Percentiles rank a stretch among this genome's conserved stretches.
Evolutionary conservation across 2,113 vertebrate species (phyloP).

Genomic region (Macheiramphus alcinus): DNA sequence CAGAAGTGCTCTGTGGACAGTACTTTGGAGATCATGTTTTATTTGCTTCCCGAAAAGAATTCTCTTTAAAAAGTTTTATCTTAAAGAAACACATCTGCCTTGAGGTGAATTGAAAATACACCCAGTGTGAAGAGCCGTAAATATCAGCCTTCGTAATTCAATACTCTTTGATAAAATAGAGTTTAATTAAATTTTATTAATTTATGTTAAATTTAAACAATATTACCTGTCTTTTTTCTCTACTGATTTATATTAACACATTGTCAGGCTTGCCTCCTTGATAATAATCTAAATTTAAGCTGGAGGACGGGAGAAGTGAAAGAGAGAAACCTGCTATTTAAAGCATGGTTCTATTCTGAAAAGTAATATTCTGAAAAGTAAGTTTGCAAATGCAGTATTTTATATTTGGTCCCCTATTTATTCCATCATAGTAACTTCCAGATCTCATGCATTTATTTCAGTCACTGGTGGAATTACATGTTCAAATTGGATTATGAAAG

Average conservation of each 20-base stretch:
- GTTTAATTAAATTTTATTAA: background rate
- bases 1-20: background rate
- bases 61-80: background rate
- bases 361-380: background rate
- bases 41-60: background rate
- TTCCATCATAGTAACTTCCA: background rate
- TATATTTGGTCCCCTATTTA: background rate
- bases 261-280: background rate
- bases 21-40: background rate
- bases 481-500: background rate
- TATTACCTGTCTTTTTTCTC: background rate
- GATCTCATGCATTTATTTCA: background rate
- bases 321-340: background rate
- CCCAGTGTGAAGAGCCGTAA: background rate
- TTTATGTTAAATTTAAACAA: background rate
- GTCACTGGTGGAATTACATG: background rate
- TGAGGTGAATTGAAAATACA: background rate
- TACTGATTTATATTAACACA: background rate
- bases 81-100: background rate
- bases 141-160: background rate
- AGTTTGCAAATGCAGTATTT: background rate
- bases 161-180: background rate
- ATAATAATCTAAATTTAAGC: background rate
- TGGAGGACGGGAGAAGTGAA: background rate
- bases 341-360: background rate